Evolutionary conservation across 2,797 vertebrate species (phyloP).

Genomic region (Syndactyla subalaris): DNA sequence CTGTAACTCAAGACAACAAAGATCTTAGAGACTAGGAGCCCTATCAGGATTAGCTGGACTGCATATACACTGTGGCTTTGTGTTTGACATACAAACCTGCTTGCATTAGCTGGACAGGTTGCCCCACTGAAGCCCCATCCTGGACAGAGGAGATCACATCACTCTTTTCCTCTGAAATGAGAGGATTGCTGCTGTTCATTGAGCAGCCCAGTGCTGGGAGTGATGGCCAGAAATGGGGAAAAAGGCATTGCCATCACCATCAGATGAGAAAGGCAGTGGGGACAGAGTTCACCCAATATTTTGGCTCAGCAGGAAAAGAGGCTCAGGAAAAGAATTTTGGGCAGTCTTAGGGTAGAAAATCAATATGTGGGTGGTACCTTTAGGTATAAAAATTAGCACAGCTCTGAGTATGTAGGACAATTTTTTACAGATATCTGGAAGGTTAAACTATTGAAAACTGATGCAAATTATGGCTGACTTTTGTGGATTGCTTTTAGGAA

Average conservation of each 20-base stretch:
- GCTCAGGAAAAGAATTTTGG: background rate
- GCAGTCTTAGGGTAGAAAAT: background rate
- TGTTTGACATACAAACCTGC: background rate
- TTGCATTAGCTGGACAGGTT: background rate
- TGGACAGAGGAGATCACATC: background rate
- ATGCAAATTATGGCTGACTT: background rate
- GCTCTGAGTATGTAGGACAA: background rate
- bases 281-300: background rate
- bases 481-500: background rate
- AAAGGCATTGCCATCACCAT: background rate
- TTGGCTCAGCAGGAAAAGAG: background rate
- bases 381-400: background rate
- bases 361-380: rapidly evolving
- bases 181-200: background rate
- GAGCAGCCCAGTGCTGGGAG: background rate
- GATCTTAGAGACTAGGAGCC: background rate
- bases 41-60: background rate
- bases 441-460: background rate
- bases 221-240: rapidly evolving
- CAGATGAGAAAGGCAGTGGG: background rate
- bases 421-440: background rate
- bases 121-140: background rate
- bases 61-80: background rate
- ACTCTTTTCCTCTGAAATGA: background rate
- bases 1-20: background rate